Evolutionary conservation across 2,797 vertebrate species (phyloP).

Genomic region (Martes flavigula): DNA sequence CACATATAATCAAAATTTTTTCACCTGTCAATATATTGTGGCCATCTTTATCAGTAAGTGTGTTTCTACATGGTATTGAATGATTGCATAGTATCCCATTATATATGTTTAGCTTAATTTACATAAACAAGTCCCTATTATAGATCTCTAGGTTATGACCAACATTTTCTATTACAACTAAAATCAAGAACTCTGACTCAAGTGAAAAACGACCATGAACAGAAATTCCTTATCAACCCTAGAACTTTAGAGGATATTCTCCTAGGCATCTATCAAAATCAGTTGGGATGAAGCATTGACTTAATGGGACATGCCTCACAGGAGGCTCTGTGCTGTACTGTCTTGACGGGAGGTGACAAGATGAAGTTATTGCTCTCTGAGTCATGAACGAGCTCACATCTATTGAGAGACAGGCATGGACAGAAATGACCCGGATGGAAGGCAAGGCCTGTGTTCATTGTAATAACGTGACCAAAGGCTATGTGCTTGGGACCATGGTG

Average conservation of each 20-base stretch:
- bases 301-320: background rate
- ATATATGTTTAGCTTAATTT: background rate
- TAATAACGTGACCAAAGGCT: fast-evolving
- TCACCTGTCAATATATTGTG: background rate
- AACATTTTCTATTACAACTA: background rate
- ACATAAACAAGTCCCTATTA: background rate
- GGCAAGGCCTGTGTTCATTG: background rate
- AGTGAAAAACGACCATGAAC: background rate
- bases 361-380: background rate
- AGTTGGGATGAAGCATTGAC: background rate
- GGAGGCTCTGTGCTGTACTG: fast-evolving
- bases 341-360: background rate
- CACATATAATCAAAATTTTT: background rate
- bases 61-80: background rate
- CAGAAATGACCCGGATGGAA: background rate
- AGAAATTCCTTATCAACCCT: background rate
- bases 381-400: background rate
- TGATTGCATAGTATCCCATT: background rate
- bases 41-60: background rate
- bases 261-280: background rate
- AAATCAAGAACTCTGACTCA: background rate
- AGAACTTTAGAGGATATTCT: background rate
- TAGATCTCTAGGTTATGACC: background rate
- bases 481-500: fast-evolving
- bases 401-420: background rate